Evolutionary conservation across 2,888 invertebrate genomes (phyloP).

Genomic region (Prosopocoilus inquinatus): DNA sequence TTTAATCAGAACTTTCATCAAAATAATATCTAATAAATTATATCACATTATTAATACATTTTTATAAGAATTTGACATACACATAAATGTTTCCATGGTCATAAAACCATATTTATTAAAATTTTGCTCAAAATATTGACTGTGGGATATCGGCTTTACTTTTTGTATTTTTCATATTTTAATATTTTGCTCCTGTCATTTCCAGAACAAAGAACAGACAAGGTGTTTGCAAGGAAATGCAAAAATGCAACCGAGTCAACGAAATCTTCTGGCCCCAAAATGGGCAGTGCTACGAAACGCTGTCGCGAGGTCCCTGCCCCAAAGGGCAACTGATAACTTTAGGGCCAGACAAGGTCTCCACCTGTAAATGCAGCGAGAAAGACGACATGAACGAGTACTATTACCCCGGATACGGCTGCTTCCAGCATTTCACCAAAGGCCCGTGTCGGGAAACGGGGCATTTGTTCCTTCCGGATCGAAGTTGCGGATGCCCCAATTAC

Average conservation of each 20-base stretch:
- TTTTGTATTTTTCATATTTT: too few species aligned
- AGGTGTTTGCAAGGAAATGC: slow-evolving; percentile 69
- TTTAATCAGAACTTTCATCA: too few species aligned
- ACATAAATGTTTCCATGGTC: too few species aligned
- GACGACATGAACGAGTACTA: slow-evolving; percentile 50
- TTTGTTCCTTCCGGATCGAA: slow-evolving; percentile 71
- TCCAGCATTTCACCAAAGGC: slow-evolving; percentile 76
- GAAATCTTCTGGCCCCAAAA: slow-evolving; percentile 77
- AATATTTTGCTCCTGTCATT: slow-evolving; percentile 1
- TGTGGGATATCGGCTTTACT: too few species aligned
- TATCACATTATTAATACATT: too few species aligned
- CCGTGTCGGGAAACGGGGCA: slow-evolving; percentile 76
- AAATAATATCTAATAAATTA: too few species aligned
- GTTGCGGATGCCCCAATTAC: slow-evolving; percentile 70
- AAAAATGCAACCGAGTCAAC: slow-evolving; percentile 62
- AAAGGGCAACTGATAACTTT: slow-evolving; percentile 67
- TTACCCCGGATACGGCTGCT: slow-evolving; percentile 63
- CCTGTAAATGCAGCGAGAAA: slow-evolving; percentile 56
- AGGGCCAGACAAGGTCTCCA: slow-evolving; percentile 62
- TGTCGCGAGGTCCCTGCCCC: slow-evolving; percentile 74
- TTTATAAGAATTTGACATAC: too few species aligned
- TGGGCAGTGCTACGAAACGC: slow-evolving; percentile 69
- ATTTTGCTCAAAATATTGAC: too few species aligned
- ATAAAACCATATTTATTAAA: too few species aligned
- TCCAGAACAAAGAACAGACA: slow-evolving; percentile 45